phyloP scores from a whole-genome alignment of 2,797 vertebrate species.

The Alcedo quadribrachys region DNA sequence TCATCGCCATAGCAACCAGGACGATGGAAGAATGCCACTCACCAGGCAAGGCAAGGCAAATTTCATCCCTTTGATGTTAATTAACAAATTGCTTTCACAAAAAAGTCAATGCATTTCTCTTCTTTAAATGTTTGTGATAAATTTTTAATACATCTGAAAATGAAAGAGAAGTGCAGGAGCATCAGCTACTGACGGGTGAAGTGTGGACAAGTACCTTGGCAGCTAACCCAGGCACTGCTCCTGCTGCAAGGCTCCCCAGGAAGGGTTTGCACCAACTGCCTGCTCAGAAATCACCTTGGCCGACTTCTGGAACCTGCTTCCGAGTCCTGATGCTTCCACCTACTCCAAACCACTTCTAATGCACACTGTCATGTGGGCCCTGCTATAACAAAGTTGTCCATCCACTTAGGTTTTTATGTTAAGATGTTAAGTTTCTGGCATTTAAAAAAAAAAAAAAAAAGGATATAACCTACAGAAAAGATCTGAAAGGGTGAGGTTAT shows the following conservation, averaged over 20 bases:
- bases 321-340: background rate
- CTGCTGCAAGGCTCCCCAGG: background rate
- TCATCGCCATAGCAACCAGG: slow-evolving; percentile 83
- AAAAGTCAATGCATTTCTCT: slow-evolving; percentile 79
- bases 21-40: slow-evolving; percentile 84
- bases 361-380: too few species aligned
- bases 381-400: background rate
- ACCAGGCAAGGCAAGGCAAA: slow-evolving; percentile 82
- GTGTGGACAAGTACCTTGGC: background rate
- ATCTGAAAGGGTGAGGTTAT: background rate
- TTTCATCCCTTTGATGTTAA: slow-evolving; percentile 85
- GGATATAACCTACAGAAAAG: background rate
- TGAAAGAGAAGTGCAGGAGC: slow-evolving; percentile 31
- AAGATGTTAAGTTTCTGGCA: background rate
- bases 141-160: slow-evolving; percentile 74
- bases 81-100: slow-evolving; percentile 83
- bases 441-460: background rate
- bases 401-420: too few species aligned
- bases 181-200: slow-evolving; percentile 7
- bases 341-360: background rate
- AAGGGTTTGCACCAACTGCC: background rate
- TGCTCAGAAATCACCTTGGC: background rate
- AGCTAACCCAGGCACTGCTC: background rate
- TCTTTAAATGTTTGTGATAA: slow-evolving; percentile 79
- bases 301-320: background rate